A percentile compares a stretch with the other conserved stretches of the same genome.
Conservation (phyloP, 2,797 vertebrate species). For the Pteropus rufus region DNA sequence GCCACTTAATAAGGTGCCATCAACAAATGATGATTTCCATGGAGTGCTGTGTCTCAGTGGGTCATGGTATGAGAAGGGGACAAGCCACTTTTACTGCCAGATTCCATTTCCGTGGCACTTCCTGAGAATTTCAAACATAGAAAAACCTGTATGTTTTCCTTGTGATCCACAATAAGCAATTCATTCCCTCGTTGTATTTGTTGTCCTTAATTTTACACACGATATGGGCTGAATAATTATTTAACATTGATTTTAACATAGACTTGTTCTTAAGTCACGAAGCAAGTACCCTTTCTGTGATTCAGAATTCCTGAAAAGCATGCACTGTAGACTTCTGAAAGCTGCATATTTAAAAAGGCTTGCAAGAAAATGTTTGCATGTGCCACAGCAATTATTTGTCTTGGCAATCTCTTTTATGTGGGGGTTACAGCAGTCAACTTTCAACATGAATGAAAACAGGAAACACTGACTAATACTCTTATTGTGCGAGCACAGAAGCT, state of each 20-base stretch:
- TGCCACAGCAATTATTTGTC: neutral
- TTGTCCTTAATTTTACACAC: neutral
- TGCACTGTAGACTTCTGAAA: neutral
- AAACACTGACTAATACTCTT: neutral
- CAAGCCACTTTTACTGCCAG: neutral
- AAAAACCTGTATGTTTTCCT: neutral
- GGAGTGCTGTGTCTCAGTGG: neutral
- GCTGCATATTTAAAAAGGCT: neutral
- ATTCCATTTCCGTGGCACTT: neutral
- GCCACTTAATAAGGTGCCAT: slow-evolving; percentile 26
- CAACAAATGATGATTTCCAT: neutral
- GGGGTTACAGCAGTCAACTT: neutral
- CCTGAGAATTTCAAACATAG: neutral
- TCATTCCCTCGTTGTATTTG: neutral
- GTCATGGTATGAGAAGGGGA: neutral
- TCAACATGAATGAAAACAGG: slow-evolving; percentile 51
- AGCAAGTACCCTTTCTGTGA: neutral
- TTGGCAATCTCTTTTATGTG: slow-evolving; percentile 5
- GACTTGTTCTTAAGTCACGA: neutral
- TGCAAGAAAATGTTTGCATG: neutral
- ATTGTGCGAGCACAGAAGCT: neutral
- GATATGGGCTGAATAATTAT: neutral
- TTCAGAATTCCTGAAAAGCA: slow-evolving; percentile 47
- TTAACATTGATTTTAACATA: neutral
- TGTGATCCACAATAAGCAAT: neutral